Evolutionary conservation across 1,140 invertebrate species (phyloP).

Genomic region (Oedothorax gibbosus): DNA sequence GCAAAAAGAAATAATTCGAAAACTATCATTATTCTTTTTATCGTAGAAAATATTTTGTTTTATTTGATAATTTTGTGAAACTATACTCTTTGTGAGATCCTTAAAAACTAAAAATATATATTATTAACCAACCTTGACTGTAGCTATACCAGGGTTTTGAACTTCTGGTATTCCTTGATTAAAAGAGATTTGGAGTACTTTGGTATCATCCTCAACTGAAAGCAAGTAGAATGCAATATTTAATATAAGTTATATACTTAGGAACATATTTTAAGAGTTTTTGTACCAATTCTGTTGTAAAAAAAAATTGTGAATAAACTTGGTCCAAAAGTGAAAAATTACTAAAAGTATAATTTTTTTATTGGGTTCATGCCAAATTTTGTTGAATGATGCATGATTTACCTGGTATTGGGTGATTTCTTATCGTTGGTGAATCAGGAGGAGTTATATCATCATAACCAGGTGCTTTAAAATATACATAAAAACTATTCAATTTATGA

Average conservation of each 20-base stretch:
- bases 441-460: slow-evolving; percentile 49
- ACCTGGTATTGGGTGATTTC: not conserved
- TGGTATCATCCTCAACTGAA: not conserved
- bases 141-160: not conserved
- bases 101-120: too few relatives aligned
- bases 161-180: slow-evolving; percentile 8
- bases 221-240: not conserved
- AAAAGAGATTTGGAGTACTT: not conserved
- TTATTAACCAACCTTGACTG: too few relatives aligned
- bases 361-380: too few relatives aligned
- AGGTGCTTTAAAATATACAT: not conserved
- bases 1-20: too few relatives aligned
- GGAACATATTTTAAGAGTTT: not conserved
- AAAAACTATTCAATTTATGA: not conserved
- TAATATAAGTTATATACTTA: not conserved
- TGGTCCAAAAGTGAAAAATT: too few relatives aligned
- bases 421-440: slow-evolving; percentile 22
- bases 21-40: too few relatives aligned
- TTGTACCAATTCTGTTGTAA: not conserved
- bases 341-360: too few relatives aligned
- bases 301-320: too few relatives aligned
- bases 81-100: too few relatives aligned
- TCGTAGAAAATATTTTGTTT: too few relatives aligned
- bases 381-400: not conserved
- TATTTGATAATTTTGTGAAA: too few relatives aligned